A percentile compares a stretch with the other conserved stretches of the same genome.
Evolutionary conservation across 2,113 vertebrate genomes (phyloP).

Genomic region (Apodemus sylvaticus): DNA sequence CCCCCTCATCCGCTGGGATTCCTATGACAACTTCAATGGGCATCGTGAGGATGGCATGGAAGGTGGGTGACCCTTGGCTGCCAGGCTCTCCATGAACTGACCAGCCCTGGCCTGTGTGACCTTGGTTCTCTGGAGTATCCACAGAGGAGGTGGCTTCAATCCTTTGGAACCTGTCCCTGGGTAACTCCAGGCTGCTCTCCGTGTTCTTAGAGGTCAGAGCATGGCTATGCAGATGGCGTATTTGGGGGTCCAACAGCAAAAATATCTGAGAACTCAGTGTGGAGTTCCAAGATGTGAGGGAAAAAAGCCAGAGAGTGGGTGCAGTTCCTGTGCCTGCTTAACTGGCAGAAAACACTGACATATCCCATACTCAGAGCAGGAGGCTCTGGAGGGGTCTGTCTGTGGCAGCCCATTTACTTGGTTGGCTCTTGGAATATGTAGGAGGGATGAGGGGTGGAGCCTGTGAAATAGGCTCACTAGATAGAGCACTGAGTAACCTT

Average conservation of each 20-base stretch:
- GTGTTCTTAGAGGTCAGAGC: not conserved
- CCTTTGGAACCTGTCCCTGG: not conserved
- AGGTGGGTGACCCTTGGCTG: constrained; percentile 82
- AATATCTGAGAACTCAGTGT: not conserved
- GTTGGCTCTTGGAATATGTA: constrained; percentile 8
- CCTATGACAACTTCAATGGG: constrained; percentile 95
- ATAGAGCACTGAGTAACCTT: not conserved
- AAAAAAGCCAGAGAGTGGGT: not conserved
- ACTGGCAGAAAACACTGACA: constrained; percentile 3
- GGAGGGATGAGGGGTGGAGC: not conserved
- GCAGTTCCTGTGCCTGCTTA: not conserved
- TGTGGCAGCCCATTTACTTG: not conserved
- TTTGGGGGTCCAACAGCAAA: not conserved
- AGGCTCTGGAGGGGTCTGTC: not conserved
- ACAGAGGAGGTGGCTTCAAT: not conserved
- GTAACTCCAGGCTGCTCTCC: not conserved
- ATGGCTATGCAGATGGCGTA: not conserved
- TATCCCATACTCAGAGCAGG: not conserved
- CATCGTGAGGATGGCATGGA: constrained; percentile 90
- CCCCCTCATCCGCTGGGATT: constrained; percentile 97
- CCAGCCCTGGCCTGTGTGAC: not conserved
- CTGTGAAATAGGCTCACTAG: not conserved
- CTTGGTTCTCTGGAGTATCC: not conserved
- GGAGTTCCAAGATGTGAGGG: constrained; percentile 19
- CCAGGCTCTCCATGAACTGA: not conserved